Evolutionary conservation across 1,140 invertebrate genomes (phyloP).

Genomic region (Drosophila tani): DNA sequence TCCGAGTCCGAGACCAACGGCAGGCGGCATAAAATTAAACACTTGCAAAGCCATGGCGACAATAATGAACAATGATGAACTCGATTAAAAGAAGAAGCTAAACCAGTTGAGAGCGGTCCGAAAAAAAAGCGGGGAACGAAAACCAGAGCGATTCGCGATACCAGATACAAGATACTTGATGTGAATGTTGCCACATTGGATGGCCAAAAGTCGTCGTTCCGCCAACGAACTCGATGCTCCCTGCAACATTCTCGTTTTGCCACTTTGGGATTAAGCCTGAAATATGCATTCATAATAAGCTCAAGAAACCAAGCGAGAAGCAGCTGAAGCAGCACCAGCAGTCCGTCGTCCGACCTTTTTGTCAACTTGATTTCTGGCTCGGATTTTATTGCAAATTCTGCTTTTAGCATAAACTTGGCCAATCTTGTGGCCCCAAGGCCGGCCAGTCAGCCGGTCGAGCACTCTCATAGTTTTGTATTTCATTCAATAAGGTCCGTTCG

Average conservation of each 20-base stretch:
- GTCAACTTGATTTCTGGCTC: slow-evolving; percentile 63
- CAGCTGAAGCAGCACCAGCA: neutral
- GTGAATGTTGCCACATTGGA: slow-evolving; percentile 54
- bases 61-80: slow-evolving; percentile 83
- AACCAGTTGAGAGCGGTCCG: slow-evolving; percentile 66
- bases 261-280: slow-evolving; percentile 81
- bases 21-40: slow-evolving; percentile 81
- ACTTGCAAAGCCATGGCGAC: slow-evolving; percentile 75
- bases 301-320: slow-evolving; percentile 15
- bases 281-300: slow-evolving; percentile 80
- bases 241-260: slow-evolving; percentile 80
- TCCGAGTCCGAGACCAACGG: slow-evolving; percentile 12
- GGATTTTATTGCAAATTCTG: slow-evolving; percentile 62
- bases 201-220: slow-evolving; percentile 67
- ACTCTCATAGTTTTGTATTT: slow-evolving; percentile 47
- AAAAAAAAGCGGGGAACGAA: slow-evolving; percentile 31
- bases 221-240: slow-evolving; percentile 41
- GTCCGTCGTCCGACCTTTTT: slow-evolving; percentile 52
- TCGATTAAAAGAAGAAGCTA: slow-evolving; percentile 76
- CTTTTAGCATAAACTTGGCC: slow-evolving; percentile 73
- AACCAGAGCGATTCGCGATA: slow-evolving; percentile 67
- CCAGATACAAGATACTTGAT: slow-evolving; percentile 64
- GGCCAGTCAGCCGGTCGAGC: slow-evolving; percentile 26
- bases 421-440: slow-evolving; percentile 65
- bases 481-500: slow-evolving; percentile 27